Conservation (phyloP, 53 echinoderm and acorn worm genomes). For the Antedon mediterranea region DNA sequence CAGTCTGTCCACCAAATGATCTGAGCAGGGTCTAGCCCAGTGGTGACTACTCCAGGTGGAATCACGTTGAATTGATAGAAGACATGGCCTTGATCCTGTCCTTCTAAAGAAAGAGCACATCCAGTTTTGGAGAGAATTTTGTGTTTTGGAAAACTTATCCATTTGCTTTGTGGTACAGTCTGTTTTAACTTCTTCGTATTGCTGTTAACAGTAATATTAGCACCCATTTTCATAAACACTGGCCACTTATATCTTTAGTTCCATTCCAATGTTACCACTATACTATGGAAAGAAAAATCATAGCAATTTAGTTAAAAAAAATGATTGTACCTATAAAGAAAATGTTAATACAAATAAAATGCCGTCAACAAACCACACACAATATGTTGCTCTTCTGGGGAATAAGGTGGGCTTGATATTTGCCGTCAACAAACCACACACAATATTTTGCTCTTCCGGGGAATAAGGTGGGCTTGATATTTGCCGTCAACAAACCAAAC, state of each 20-base stretch:
- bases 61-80: neutral
- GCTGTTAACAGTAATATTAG: neutral
- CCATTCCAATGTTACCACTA: no score
- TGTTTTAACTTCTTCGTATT: neutral
- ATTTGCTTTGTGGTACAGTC: neutral
- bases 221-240: neutral
- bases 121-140: neutral
- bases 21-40: slow-evolving; percentile 36
- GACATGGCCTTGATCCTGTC: neutral
- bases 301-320: no score
- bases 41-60: slow-evolving; percentile 7
- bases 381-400: no score
- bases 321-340: no score
- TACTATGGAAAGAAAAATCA: no score
- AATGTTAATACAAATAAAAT: no score
- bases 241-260: neutral
- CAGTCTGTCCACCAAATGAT: slow-evolving; percentile 79
- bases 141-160: neutral
- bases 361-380: no score
- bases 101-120: neutral
- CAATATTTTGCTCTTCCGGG: no score
- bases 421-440: no score
- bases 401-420: no score
- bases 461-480: no score
- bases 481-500: no score